Percentiles rank a stretch among this genome's conserved stretches.
Evolutionary conservation across 2,113 vertebrate genomes (phyloP).

Genomic region (Ptilorrhoa leucosticta): DNA sequence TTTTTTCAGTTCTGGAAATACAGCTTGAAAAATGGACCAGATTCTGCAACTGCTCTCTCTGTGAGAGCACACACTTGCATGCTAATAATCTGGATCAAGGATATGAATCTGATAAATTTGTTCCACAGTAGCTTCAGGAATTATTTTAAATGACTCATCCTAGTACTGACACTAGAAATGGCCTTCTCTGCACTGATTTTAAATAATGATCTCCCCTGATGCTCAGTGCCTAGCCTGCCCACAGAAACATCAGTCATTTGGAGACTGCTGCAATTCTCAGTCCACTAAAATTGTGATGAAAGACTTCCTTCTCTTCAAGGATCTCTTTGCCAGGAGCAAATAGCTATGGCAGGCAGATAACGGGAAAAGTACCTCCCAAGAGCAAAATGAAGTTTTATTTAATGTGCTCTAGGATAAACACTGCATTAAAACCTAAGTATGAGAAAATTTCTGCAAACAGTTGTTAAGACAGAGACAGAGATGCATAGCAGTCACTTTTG

Average conservation of each 20-base stretch:
- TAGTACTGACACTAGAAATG: neutral
- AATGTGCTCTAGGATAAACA: neutral
- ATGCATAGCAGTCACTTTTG: neutral
- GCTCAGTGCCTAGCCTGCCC: neutral
- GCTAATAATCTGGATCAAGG: neutral
- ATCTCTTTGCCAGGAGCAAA: slow-evolving; percentile 31
- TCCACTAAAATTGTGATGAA: slow-evolving; percentile 18
- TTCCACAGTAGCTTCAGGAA: neutral
- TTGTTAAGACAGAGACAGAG: neutral
- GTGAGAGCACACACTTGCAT: neutral
- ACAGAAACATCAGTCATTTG: slow-evolving; percentile 7
- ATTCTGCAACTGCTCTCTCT: neutral
- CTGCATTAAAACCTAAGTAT: neutral
- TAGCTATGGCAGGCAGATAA: slow-evolving; percentile 21
- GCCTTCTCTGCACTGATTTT: neutral
- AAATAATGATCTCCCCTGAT: slow-evolving; percentile 17
- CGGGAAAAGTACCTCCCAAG: neutral
- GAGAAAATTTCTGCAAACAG: neutral
- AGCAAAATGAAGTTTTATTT: slow-evolving; percentile 41
- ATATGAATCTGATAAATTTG: neutral
- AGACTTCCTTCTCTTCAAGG: slow-evolving; percentile 13
- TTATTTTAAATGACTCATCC: neutral
- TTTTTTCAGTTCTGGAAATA: slow-evolving; percentile 1
- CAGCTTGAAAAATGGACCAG: neutral
- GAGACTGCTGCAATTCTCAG: neutral